Evolutionary conservation across 2,888 invertebrate species (phyloP).

Genomic region (Melieria omissa): DNA sequence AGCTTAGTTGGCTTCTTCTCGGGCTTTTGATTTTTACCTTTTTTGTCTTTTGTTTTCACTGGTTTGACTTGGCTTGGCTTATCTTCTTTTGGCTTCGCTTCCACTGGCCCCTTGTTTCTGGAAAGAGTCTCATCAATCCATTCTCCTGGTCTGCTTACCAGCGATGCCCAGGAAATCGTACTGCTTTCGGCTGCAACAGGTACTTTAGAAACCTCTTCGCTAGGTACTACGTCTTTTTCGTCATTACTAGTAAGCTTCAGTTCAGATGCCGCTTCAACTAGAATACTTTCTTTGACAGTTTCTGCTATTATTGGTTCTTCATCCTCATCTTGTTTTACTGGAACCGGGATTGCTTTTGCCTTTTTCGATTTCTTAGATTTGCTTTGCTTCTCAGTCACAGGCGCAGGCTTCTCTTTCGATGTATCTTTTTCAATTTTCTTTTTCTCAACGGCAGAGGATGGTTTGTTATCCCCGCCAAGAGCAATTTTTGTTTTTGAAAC

Average conservation of each 20-base stretch:
- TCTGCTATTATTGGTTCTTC: neutral
- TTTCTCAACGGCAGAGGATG: neutral
- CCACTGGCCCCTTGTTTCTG: conserved; percentile 36
- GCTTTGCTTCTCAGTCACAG: conserved; percentile 1
- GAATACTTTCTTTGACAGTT: neutral
- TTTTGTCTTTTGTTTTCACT: conserved; percentile 45
- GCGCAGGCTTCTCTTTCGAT: conserved; percentile 5
- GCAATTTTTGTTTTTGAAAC: conserved; percentile 16
- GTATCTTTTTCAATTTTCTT: neutral
- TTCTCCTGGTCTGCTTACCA: conserved; percentile 58
- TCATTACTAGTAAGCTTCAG: neutral
- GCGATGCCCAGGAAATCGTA: conserved; percentile 52
- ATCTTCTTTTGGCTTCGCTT: conserved; percentile 20
- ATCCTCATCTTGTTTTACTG: neutral
- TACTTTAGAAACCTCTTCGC: no score
- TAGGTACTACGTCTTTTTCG: no score
- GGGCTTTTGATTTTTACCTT: conserved; percentile 43
- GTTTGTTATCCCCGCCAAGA: conserved; percentile 9
- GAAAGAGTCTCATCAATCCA: conserved; percentile 56
- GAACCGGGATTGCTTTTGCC: neutral
- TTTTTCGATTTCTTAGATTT: conserved; percentile 21
- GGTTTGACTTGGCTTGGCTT: conserved; percentile 8
- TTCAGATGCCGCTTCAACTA: conserved; percentile 2
- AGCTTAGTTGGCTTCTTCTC: conserved; percentile 37
- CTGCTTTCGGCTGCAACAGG: conserved; percentile 24